These are phyloP conservation scores for Stratiomys singularior DNA, from an alignment of 2,888 invertebrate genomes.

Conservation along the genomic window DNA sequence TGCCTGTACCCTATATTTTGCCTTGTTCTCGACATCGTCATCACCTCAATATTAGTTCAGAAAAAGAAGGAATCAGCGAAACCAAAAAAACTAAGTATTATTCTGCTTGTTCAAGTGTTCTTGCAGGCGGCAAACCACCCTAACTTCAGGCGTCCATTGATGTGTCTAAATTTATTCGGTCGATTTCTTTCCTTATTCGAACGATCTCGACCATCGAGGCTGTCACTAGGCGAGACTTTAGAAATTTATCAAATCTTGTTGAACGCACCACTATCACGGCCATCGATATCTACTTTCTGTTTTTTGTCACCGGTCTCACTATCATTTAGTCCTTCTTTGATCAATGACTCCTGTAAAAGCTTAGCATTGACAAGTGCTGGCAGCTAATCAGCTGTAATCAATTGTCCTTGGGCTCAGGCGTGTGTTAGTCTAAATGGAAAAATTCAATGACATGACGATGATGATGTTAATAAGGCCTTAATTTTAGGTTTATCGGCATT, in stretches of 20 bases:
- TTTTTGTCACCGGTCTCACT: neutral
- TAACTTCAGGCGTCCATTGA: neutral
- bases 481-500: too few relatives aligned
- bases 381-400: conserved; percentile 47
- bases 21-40: conserved; percentile 27
- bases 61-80: conserved; percentile 34
- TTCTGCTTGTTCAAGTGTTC: conserved; percentile 21
- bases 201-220: conserved; percentile 17
- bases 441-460: conserved; percentile 29
- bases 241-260: conserved; percentile 47
- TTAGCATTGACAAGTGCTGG: conserved; percentile 46
- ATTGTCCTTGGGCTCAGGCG: conserved; percentile 15
- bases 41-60: conserved; percentile 37
- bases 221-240: conserved; percentile 45
- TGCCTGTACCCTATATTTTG: neutral
- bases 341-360: conserved; percentile 42
- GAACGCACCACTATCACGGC: conserved; percentile 21
- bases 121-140: conserved; percentile 12
- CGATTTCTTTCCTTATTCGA: conserved; percentile 40
- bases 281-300: neutral
- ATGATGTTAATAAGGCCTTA: too few relatives aligned
- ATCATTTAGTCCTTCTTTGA: conserved; percentile 36
- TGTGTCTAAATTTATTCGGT: conserved; percentile 30
- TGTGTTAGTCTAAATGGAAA: neutral
- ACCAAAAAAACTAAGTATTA: conserved; percentile 25